Conservation (phyloP, 2,113 vertebrate genomes). For the Cygnus atratus region DNA sequence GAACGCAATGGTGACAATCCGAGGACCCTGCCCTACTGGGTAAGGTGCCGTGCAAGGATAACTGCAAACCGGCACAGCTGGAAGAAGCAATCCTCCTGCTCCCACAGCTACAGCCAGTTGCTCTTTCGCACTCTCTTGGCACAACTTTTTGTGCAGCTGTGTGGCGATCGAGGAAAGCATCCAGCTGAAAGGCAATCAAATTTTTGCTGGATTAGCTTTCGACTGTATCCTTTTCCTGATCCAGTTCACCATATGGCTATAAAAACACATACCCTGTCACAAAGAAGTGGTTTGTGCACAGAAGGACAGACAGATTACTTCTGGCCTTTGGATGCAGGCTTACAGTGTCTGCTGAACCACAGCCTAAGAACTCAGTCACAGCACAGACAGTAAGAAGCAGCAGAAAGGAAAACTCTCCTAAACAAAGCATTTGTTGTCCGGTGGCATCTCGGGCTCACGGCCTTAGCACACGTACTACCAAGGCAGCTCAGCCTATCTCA, state of each 20-base stretch:
- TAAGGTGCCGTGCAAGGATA: background rate
- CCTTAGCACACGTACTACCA: background rate
- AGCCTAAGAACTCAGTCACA: background rate
- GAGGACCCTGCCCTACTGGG: background rate
- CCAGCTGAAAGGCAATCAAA: background rate
- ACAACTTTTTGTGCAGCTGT: constrained; percentile 32
- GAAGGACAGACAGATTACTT: background rate
- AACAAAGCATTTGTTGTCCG: background rate
- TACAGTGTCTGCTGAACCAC: background rate
- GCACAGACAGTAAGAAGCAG: background rate
- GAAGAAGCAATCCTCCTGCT: background rate
- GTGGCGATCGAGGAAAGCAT: background rate
- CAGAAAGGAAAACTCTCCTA: background rate
- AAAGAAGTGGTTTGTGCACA: background rate
- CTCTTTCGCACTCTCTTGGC: background rate
- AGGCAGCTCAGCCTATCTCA: background rate
- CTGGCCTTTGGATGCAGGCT: background rate
- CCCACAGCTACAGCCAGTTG: background rate
- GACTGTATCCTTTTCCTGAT: background rate
- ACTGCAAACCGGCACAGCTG: background rate
- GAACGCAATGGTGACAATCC: rapidly evolving
- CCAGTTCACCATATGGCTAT: background rate
- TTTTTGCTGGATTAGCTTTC: constrained; percentile 27
- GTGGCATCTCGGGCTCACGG: background rate
- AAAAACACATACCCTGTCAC: background rate